Percentiles rank a stretch among this genome's conserved stretches.
These are phyloP conservation scores for Rhamphomyia laevipes DNA, from an alignment of 2,888 invertebrate genomes.

Conservation along the genomic window DNA sequence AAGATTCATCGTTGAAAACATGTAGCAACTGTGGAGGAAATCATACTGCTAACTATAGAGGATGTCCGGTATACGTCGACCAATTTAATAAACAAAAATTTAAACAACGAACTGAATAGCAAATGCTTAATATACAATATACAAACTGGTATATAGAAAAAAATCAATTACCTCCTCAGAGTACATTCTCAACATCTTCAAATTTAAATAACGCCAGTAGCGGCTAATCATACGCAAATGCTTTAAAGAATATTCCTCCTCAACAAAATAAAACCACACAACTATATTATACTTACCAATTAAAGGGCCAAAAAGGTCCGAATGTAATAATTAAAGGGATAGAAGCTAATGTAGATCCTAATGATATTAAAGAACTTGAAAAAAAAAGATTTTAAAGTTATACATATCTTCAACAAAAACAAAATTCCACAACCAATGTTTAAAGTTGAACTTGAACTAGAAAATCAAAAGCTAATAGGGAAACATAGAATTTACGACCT, in stretches of 20 bases:
- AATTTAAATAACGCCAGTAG: no score
- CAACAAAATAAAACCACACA: no score
- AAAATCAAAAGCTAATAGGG: neutral
- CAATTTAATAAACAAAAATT: no score
- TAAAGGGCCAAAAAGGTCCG: neutral
- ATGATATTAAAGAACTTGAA: neutral
- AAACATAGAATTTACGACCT: slow-evolving; percentile 3
- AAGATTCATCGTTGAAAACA: neutral
- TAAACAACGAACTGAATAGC: no score
- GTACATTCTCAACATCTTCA: no score
- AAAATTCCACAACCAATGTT: neutral
- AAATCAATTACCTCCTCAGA: no score
- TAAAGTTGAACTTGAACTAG: neutral
- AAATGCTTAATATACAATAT: no score
- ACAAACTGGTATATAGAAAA: no score
- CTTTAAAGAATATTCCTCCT: no score
- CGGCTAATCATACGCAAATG: no score
- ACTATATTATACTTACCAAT: neutral
- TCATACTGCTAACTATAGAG: slow-evolving; percentile 1
- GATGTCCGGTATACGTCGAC: neutral
- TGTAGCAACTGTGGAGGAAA: slow-evolving; percentile 2
- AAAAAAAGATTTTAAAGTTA: no score
- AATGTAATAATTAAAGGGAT: neutral
- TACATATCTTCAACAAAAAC: neutral
- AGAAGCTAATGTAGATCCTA: neutral